phyloP scores from a whole-genome alignment of 2,113 vertebrate genomes.

The Burhinus oedicnemus region DNA sequence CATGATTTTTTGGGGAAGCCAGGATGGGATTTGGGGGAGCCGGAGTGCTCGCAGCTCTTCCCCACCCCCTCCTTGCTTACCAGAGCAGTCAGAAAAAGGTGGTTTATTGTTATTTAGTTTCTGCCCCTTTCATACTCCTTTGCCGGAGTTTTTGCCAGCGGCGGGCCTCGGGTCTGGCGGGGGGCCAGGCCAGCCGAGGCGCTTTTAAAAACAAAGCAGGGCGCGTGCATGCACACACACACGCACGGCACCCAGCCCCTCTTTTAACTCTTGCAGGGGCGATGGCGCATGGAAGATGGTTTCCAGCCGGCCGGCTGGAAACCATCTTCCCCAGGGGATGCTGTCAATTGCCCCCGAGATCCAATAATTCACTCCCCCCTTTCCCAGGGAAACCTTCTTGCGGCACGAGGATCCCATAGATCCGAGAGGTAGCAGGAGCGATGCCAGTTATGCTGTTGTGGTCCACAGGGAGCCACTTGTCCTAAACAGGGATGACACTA shows the following conservation, averaged over 20 bases:
- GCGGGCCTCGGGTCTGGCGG: constrained; percentile 22
- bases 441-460: rapidly evolving
- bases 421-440: neutral
- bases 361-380: neutral
- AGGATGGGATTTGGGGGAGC: neutral
- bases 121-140: constrained; percentile 54
- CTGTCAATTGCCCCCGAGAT: rapidly evolving
- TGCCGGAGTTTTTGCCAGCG: constrained; percentile 35
- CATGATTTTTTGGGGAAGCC: neutral
- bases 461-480: rapidly evolving
- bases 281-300: neutral
- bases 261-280: constrained; percentile 23
- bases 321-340: neutral
- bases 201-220: constrained; percentile 63
- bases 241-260: constrained; percentile 42
- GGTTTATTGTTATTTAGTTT: constrained; percentile 40
- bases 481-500: neutral
- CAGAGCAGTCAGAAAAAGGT: neutral
- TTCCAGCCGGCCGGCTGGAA: neutral
- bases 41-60: rapidly evolving
- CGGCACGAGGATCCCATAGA: neutral
- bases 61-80: neutral
- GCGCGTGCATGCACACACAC: constrained; percentile 62
- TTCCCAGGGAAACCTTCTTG: neutral
- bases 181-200: constrained; percentile 47